A percentile compares a stretch with the other conserved stretches of the same genome.
Evolutionary conservation across 2,113 vertebrate species (phyloP).

Genomic region (Athene noctua): DNA sequence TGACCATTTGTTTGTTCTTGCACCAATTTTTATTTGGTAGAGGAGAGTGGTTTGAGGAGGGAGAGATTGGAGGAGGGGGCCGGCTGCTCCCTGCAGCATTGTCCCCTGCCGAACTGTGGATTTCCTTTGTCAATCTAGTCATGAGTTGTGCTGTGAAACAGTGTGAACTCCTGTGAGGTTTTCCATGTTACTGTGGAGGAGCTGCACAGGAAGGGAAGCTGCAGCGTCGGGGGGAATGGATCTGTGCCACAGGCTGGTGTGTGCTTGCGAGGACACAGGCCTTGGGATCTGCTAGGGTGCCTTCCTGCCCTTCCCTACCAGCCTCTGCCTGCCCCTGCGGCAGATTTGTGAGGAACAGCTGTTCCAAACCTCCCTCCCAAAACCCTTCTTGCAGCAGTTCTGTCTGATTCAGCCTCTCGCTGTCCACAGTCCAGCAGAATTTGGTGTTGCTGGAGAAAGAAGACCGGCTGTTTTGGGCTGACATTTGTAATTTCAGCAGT

Average conservation of each 20-base stretch:
- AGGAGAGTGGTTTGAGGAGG: background rate
- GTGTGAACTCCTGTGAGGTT: background rate
- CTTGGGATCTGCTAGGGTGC: background rate
- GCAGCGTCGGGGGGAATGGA: accelerated
- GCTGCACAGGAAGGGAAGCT: background rate
- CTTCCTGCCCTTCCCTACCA: background rate
- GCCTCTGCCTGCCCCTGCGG: no score
- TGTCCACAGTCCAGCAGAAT: background rate
- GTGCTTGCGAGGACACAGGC: background rate
- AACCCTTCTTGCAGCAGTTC: background rate
- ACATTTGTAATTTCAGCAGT: background rate
- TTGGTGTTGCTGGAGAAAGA: background rate
- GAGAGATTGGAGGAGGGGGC: background rate
- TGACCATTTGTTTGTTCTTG: background rate
- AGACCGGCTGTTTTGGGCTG: background rate
- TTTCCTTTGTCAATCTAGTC: background rate
- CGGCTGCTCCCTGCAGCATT: background rate
- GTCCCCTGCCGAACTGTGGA: background rate
- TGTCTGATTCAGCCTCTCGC: background rate
- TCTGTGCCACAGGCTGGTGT: background rate
- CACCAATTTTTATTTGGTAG: background rate
- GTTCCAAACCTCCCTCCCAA: background rate
- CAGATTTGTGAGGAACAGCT: background rate
- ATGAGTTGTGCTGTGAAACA: background rate
- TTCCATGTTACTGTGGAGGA: background rate